phyloP scores from a whole-genome alignment of 2,113 vertebrate species.

The Odobenus rosmarus region DNA sequence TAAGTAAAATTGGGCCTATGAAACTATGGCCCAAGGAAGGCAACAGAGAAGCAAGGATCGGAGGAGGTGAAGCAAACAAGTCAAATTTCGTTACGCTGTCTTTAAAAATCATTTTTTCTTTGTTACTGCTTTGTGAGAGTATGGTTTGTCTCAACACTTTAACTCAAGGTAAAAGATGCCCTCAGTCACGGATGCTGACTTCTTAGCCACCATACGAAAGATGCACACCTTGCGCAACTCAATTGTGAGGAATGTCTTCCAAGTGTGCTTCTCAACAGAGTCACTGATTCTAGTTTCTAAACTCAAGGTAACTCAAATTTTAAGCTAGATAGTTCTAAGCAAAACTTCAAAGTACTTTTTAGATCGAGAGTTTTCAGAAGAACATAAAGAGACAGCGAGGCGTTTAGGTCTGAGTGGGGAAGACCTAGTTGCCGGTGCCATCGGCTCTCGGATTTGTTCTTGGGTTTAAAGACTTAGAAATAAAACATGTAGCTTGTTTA shows the following conservation, averaged over 20 bases:
- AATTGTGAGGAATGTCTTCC: rapidly evolving
- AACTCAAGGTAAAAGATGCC: not conserved
- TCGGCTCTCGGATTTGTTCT: not conserved
- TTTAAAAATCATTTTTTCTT: not conserved
- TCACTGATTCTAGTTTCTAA: not conserved
- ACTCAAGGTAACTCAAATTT: not conserved
- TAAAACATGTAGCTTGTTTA: not conserved
- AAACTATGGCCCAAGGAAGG: not conserved
- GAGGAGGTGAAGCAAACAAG: not conserved
- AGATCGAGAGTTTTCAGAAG: not conserved
- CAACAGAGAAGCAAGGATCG: not conserved
- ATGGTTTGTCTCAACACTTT: not conserved
- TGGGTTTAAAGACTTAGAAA: not conserved
- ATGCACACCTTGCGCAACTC: rapidly evolving
- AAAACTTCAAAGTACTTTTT: not conserved
- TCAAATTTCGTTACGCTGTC: rapidly evolving
- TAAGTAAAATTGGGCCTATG: not conserved
- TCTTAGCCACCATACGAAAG: not conserved
- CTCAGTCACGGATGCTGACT: rapidly evolving
- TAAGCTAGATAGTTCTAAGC: not conserved
- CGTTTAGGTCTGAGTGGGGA: rapidly evolving
- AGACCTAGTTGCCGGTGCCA: rapidly evolving
- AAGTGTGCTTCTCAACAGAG: not conserved
- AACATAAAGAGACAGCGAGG: not conserved
- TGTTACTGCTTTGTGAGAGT: rapidly evolving